Percentiles rank a stretch among this genome's conserved stretches.
Conservation (phyloP, 2,797 vertebrate species). For the Leuciscus waleckii region DNA sequence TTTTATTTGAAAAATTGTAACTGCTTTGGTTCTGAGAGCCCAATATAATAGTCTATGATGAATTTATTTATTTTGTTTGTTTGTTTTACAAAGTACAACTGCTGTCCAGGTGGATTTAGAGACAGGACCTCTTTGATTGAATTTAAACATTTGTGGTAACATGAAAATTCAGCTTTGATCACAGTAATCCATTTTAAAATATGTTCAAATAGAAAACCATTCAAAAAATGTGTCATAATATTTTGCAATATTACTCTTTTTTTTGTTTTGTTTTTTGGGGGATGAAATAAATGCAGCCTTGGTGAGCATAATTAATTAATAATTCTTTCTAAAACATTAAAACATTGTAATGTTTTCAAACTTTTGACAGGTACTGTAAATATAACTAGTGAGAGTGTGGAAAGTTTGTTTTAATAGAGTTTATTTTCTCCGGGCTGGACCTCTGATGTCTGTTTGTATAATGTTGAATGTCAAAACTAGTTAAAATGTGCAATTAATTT, state of each 20-base stretch:
- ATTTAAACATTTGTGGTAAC: background rate
- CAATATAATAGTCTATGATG: no score
- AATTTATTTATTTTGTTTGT: no score
- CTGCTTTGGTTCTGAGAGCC: no score
- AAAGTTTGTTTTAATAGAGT: background rate
- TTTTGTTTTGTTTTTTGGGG: no score
- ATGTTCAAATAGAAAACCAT: background rate
- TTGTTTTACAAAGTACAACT: no score
- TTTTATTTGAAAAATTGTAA: no score
- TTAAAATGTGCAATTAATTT: constrained; percentile 46
- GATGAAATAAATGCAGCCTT: background rate
- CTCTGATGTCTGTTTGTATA: constrained; percentile 27
- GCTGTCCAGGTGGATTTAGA: no score
- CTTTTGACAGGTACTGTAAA: background rate
- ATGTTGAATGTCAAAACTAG: constrained; percentile 40
- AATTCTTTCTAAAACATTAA: background rate
- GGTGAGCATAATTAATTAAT: background rate
- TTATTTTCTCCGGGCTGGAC: background rate
- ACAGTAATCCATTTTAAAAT: background rate
- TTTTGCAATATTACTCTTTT: no score
- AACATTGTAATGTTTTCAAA: background rate
- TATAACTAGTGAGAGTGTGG: background rate
- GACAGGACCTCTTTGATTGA: no score
- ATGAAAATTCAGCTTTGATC: background rate
- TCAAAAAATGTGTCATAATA: no score